Evolutionary conservation across 2,888 invertebrate genomes (phyloP).

Genomic region (Pollenia griseotomentosa): DNA sequence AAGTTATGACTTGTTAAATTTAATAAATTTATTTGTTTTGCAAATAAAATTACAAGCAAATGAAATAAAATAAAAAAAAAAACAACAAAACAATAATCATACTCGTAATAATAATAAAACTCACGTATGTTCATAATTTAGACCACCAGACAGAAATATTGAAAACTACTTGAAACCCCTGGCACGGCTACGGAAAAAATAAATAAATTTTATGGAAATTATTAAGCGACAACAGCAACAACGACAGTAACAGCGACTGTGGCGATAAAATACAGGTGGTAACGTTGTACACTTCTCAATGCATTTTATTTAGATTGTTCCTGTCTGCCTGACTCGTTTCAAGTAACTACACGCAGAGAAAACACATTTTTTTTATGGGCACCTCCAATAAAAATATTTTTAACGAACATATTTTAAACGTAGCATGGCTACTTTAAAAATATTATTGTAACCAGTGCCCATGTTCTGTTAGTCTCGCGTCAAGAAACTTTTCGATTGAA

Average conservation of each 20-base stretch:
- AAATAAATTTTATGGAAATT: conserved; percentile 67
- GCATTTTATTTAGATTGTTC: conserved; percentile 25
- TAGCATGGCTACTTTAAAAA: too few relatives aligned
- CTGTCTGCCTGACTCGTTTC: neutral
- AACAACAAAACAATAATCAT: conserved; percentile 18
- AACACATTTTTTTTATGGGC: too few relatives aligned
- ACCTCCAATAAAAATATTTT: too few relatives aligned
- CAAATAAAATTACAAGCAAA: conserved; percentile 21
- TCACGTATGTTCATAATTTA: conserved; percentile 66
- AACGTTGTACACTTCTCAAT: neutral
- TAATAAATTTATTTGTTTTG: conserved; percentile 46
- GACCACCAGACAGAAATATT: conserved; percentile 68
- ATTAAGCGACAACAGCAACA: conserved; percentile 49
- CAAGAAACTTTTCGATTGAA: too few relatives aligned
- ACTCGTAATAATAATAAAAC: conserved; percentile 51
- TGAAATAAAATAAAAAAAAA: conserved; percentile 16
- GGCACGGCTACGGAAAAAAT: conserved; percentile 65
- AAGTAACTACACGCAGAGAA: too few relatives aligned
- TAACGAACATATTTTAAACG: too few relatives aligned
- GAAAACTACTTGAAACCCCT: conserved; percentile 63
- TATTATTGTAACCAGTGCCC: too few relatives aligned
- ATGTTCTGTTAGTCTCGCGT: too few relatives aligned
- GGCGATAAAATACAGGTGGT: conserved; percentile 62
- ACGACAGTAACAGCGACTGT: conserved; percentile 24
- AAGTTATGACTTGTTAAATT: conserved; percentile 40